Conservation (phyloP, 1,140 invertebrate genomes). For the Papilio polyxenes region DNA sequence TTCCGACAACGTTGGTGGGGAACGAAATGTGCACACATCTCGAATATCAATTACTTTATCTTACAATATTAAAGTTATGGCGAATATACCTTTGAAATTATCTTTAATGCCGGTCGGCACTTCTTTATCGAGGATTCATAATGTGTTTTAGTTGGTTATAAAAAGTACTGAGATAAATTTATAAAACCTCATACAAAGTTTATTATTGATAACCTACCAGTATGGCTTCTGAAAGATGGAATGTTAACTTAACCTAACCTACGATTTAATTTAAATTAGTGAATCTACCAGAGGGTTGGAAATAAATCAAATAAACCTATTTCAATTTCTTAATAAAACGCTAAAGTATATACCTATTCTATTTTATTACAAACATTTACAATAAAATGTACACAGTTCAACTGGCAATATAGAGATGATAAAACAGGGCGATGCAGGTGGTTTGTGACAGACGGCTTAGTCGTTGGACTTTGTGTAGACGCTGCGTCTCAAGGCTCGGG, state of each 20-base stretch:
- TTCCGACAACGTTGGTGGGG: slow-evolving; percentile 30
- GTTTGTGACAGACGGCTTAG: background rate
- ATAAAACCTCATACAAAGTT: background rate
- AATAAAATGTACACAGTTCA: background rate
- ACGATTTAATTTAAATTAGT: background rate
- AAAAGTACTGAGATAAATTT: background rate
- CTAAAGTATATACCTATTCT: background rate
- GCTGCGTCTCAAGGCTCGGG: background rate
- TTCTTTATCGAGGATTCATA: background rate
- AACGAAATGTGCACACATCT: slow-evolving; percentile 8
- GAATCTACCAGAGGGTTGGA: background rate
- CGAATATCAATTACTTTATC: slow-evolving; percentile 26
- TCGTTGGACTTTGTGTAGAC: slow-evolving; percentile 18
- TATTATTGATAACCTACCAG: background rate
- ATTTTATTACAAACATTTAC: background rate
- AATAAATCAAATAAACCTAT: background rate
- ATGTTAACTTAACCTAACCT: background rate
- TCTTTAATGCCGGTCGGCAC: background rate
- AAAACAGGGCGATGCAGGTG: slow-evolving; percentile 19
- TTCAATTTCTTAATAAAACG: background rate
- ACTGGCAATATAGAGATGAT: background rate
- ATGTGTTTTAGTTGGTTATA: background rate
- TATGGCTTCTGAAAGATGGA: background rate
- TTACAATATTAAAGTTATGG: slow-evolving; percentile 14
- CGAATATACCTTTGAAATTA: slow-evolving; percentile 1